A percentile compares a stretch with the other conserved stretches of the same genome.
Conservation (phyloP, 2,888 invertebrate species). For the Homarus gammarus region DNA sequence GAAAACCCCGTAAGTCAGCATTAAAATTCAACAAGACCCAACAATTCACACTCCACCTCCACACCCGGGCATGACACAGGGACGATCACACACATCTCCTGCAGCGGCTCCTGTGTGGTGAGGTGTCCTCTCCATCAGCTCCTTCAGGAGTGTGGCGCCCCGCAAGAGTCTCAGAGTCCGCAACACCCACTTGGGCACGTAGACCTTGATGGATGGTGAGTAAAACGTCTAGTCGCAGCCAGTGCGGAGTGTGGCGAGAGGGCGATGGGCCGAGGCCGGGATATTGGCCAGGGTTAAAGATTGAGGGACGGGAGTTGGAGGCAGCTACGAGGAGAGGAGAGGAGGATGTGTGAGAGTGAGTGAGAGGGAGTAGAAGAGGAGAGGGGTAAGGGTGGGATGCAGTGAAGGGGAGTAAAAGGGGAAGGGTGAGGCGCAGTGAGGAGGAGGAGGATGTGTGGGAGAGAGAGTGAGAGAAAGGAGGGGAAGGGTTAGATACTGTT, state of each 20-base stretch:
- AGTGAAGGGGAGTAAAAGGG: background rate
- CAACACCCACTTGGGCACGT: constrained; percentile 6
- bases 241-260: background rate
- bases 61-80: too few species aligned
- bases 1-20: too few species aligned
- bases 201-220: constrained; percentile 13
- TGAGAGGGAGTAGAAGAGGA: background rate
- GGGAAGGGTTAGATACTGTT: too few species aligned
- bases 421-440: background rate
- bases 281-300: constrained; percentile 15
- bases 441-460: background rate
- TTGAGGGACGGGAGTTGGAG: background rate
- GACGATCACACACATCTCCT: too few species aligned
- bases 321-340: background rate
- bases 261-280: background rate
- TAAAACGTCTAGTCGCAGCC: background rate
- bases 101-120: too few species aligned
- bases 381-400: background rate
- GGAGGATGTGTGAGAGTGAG: background rate
- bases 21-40: too few species aligned
- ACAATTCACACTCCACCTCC: too few species aligned
- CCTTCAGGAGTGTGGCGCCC: background rate
- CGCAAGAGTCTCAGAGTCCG: background rate
- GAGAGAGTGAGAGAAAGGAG: background rate
- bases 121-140: background rate